Base-by-base conservation (phyloP, 30 jellyfish, hydroid and myxozoan species). In the Hydractinia symbiolongicarpus region DNA sequence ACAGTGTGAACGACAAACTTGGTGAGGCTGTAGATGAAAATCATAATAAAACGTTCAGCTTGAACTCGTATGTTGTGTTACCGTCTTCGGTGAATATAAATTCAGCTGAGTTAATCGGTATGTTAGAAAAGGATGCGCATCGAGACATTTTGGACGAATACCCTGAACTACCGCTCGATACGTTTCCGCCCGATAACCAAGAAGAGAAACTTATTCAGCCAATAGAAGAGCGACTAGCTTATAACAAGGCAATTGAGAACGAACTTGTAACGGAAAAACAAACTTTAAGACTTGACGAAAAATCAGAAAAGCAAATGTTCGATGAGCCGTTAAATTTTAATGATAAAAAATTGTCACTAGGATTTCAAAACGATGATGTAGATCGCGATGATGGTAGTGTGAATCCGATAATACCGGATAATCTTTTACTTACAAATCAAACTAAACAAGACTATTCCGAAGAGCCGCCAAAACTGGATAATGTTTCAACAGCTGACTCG, bases 141-240 rank as follows among this genome's bases (percentile, higher is more conserved):
- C 89, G 81, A 10, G 89, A 62, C 17, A 61, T 91, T 5, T 50
- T 79, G 55, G 88, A 50, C 3, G 88, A 66, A 11, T 61, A 30
- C 5, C 98, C 98, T 6, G 98, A 91, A 19, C 56, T 91, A 40
- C 98, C 83, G 6, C 20, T 74, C 13, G 83, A 74, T 74, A 50
- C 9, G 9, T 7, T 64, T 51, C 19, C 19, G 52, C 19, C 74
- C 19, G 44, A 30, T 30, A 30, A 30, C 44, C 44, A 30, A 30
- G 44, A 30, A 30, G 44, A 30, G 44, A 30, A 30, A 30, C 1
- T 30, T 30, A 30, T 30, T 30, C 44, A 30, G 44, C 44, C 44
- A 30, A 2, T 30, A 30, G 44, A 30, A 30, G 74, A 64, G 40
- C 19, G 17, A 13, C 74, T 64, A 9, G 74, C 9, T 64, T 64